A percentile compares a stretch with the other conserved stretches of the same genome.
These are phyloP conservation scores for Baccha elongata DNA, from an alignment of 2,888 invertebrate genomes.

Conservation along the genomic window DNA sequence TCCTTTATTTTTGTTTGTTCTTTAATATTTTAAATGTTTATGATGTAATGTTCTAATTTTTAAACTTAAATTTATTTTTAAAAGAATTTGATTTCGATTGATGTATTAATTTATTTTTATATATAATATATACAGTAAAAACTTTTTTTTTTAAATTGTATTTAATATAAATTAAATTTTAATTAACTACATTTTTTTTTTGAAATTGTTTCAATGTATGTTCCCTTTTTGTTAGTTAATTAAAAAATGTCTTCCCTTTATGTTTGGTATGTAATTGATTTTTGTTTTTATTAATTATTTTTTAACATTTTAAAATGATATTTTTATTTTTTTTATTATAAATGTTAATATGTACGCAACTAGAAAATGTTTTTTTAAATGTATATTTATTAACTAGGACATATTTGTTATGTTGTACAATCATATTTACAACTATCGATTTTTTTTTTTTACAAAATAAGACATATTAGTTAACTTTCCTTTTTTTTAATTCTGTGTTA, in stretches of 20 bases:
- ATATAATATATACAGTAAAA: slow-evolving; percentile 20
- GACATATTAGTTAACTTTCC: slow-evolving; percentile 59
- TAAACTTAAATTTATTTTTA: slow-evolving; percentile 55
- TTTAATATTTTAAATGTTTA: slow-evolving; percentile 22
- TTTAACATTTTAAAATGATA: slow-evolving; percentile 63
- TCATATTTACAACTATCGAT: slow-evolving; percentile 39
- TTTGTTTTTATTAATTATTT: slow-evolving; percentile 9
- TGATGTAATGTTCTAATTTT: slow-evolving; percentile 61
- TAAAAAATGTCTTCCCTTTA: slow-evolving; percentile 45
- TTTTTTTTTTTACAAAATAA: slow-evolving; percentile 41
- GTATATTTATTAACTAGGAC: slow-evolving; percentile 1
- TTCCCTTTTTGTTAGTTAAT: slow-evolving; percentile 64
- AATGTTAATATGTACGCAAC: slow-evolving; percentile 37
- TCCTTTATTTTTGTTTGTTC: slow-evolving; percentile 1
- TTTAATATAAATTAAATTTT: slow-evolving; percentile 44
- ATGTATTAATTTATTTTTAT: slow-evolving; percentile 39
- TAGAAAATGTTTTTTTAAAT: slow-evolving; percentile 43
- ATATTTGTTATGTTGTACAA: slow-evolving; percentile 10
- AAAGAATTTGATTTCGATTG: slow-evolving; percentile 70
- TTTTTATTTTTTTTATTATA: slow-evolving; percentile 53
- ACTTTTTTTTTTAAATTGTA: slow-evolving; percentile 6
- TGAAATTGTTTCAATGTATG: slow-evolving; percentile 70
- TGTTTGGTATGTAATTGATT: slow-evolving; percentile 45
- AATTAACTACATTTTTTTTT: slow-evolving; percentile 62
- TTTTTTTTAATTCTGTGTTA: slow-evolving; percentile 10